Percentiles rank a stretch among this genome's conserved stretches.
Conservation (phyloP, 2,797 vertebrate species). For the Sebastes nivosus region DNA sequence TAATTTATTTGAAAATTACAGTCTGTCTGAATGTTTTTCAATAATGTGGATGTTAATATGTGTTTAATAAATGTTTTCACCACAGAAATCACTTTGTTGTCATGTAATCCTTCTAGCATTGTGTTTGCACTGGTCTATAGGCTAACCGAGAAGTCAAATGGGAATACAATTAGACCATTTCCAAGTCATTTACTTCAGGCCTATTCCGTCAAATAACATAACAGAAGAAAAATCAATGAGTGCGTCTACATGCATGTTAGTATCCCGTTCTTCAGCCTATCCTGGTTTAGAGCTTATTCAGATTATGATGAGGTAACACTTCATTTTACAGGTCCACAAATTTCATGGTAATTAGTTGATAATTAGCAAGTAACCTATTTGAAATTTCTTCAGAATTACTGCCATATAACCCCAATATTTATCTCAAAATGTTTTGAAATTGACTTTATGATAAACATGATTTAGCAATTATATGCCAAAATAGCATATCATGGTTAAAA, state of each 20-base stretch:
- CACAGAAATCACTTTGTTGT: conserved; percentile 33
- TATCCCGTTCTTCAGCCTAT: neutral
- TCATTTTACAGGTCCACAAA: too few species aligned
- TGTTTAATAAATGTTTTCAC: conserved; percentile 84
- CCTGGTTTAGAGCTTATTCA: neutral
- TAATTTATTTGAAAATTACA: conserved; percentile 83
- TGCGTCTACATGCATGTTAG: neutral
- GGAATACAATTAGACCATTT: neutral
- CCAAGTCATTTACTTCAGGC: neutral
- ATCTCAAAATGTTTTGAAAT: too few species aligned
- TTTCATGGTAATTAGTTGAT: too few species aligned
- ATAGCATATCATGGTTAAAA: too few species aligned
- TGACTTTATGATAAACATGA: too few species aligned
- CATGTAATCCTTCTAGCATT: conserved; percentile 12
- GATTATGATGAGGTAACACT: neutral
- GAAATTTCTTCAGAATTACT: too few species aligned
- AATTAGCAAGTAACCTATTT: too few species aligned
- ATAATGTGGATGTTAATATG: conserved; percentile 76
- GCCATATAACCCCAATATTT: too few species aligned
- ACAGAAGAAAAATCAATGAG: neutral
- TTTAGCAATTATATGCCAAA: too few species aligned
- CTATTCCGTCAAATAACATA: neutral
- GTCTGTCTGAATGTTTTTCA: conserved; percentile 74
- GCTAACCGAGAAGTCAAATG: neutral
- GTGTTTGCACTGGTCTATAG: neutral